Percentiles rank a stretch among this genome's conserved stretches.
phyloP scores from a whole-genome alignment of 1,140 invertebrate genomes.

The Druon quercuslanigerum region DNA sequence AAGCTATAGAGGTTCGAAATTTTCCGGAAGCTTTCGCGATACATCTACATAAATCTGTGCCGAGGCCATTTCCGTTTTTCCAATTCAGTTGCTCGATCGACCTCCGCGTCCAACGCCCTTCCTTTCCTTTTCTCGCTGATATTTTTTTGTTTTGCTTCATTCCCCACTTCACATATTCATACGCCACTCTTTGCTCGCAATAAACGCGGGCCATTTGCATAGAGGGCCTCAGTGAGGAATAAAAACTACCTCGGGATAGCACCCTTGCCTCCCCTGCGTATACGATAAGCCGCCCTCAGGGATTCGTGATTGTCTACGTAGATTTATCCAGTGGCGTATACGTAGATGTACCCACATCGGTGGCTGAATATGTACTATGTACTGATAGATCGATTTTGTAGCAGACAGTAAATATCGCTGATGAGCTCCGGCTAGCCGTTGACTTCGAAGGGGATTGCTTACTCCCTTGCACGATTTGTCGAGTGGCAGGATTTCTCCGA shows the following conservation, averaged over 20 bases:
- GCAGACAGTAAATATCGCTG: conserved; percentile 70
- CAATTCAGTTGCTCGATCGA: not conserved
- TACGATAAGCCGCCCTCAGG: conserved; percentile 68
- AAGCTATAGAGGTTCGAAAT: no score
- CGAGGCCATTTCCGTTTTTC: conserved; percentile 53
- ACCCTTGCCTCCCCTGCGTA: conserved; percentile 44
- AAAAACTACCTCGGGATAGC: conserved; percentile 51
- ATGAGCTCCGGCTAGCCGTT: conserved; percentile 59
- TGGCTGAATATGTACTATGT: conserved; percentile 30
- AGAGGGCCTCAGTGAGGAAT: conserved; percentile 59
- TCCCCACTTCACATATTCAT: conserved; percentile 71
- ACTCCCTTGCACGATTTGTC: not conserved
- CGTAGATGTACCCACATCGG: conserved; percentile 47
- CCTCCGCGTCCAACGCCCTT: conserved; percentile 37
- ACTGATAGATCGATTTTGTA: conserved; percentile 59
- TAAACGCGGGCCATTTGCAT: conserved; percentile 72
- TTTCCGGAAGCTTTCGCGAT: conserved; percentile 6
- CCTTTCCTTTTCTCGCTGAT: conserved; percentile 46
- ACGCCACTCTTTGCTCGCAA: conserved; percentile 69
- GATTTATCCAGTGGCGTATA: conserved; percentile 59
- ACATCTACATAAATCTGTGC: conserved; percentile 34
- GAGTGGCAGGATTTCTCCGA: not conserved
- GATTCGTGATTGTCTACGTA: conserved; percentile 68
- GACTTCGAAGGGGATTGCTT: conserved; percentile 30
- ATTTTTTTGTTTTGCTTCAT: conserved; percentile 60